These are phyloP conservation scores for Calliopsis andreniformis DNA, from an alignment of 1,140 invertebrate species.

Conservation along the genomic window DNA sequence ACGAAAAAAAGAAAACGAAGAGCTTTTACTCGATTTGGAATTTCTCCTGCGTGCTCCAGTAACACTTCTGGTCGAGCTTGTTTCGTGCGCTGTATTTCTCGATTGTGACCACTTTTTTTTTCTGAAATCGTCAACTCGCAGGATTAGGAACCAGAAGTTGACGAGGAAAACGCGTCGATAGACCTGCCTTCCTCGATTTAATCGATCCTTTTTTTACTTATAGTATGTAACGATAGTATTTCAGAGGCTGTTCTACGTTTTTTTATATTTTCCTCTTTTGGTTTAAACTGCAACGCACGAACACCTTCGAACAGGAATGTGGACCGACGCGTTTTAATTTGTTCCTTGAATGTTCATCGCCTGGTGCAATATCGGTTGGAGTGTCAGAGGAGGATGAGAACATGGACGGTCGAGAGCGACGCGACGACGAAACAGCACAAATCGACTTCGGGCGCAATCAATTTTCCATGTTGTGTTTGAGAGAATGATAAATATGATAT, in stretches of 20 bases:
- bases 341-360: background rate
- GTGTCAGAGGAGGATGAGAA: background rate
- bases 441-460: conserved; percentile 28
- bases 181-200: no score
- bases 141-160: no score
- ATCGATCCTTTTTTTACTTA: no score
- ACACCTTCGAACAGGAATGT: conserved; percentile 1
- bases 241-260: no score
- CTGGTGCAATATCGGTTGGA: background rate
- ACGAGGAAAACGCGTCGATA: no score
- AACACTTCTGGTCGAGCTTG: conserved; percentile 1
- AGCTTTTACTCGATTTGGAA: background rate
- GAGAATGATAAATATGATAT: conserved; percentile 24
- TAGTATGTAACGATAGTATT: no score
- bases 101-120: no score
- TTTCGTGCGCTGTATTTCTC: background rate
- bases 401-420: background rate
- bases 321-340: conserved; percentile 5
- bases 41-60: background rate
- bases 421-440: conserved; percentile 39
- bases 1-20: background rate
- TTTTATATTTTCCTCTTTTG: no score
- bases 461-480: conserved; percentile 42
- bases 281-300: background rate
- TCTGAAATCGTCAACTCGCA: no score